A percentile compares a stretch with the other conserved stretches of the same genome.
Conservation (phyloP, 1,140 invertebrate species). For the Subanguina moxae region DNA sequence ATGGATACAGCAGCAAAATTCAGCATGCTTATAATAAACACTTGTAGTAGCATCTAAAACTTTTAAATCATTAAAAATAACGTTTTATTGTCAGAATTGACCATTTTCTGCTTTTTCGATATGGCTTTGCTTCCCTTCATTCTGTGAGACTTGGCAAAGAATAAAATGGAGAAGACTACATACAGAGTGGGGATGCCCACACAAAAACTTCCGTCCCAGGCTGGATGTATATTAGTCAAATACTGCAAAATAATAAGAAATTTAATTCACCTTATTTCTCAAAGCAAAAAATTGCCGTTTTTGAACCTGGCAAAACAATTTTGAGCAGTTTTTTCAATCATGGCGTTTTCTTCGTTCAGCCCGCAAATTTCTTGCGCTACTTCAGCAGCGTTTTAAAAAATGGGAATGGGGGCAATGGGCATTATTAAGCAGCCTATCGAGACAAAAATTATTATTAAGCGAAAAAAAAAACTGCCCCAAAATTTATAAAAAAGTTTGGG, state of each 20-base stretch:
- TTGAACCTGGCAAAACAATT: too few species aligned
- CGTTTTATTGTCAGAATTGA: background rate
- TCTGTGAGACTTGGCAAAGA: constrained; percentile 5
- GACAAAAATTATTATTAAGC: too few species aligned
- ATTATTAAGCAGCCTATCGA: too few species aligned
- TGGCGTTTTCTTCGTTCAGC: too few species aligned
- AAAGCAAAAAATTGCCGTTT: too few species aligned
- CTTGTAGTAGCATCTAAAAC: background rate
- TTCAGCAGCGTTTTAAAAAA: too few species aligned
- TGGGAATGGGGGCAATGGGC: too few species aligned
- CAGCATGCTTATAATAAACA: background rate
- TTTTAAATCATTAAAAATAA: background rate
- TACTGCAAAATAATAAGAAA: constrained; percentile 3
- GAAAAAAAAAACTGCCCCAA: too few species aligned
- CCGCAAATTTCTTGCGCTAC: too few species aligned
- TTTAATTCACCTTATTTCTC: too few species aligned
- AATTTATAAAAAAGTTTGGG: too few species aligned
- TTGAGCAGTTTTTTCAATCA: too few species aligned
- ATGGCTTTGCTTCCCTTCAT: background rate
- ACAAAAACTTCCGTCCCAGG: background rate
- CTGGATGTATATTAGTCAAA: constrained; percentile 2
- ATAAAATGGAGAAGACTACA: constrained; percentile 4
- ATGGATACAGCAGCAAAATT: background rate
- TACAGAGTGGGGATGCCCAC: constrained; percentile 9
- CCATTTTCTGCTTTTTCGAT: constrained; percentile 1